phyloP scores from a whole-genome alignment of 2,113 vertebrate species.

The Phainopepla nitens region DNA sequence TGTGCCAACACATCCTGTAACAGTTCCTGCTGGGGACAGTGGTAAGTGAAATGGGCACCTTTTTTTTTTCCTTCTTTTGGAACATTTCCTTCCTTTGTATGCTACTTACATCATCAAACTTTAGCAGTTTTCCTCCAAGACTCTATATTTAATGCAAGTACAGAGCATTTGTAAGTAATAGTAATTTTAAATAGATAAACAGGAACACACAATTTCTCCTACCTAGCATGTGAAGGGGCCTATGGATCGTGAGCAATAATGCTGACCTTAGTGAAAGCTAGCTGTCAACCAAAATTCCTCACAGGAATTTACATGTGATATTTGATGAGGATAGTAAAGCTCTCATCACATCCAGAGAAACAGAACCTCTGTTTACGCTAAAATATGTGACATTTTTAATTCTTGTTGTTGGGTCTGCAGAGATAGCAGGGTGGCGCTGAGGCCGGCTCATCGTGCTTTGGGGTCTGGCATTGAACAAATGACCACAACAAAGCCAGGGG shows the following conservation, averaged over 20 bases:
- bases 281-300: not conserved
- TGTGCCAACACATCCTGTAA: slow-evolving; percentile 84
- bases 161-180: not conserved
- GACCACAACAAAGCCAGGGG: not conserved
- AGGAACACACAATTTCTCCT: not conserved
- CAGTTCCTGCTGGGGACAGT: slow-evolving; percentile 84
- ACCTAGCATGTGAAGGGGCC: not conserved
- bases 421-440: not conserved
- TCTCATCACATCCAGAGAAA: not conserved
- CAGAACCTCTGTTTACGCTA: not conserved
- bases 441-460: not conserved
- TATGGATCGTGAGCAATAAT: not conserved
- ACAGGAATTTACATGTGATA: not conserved
- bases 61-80: not conserved
- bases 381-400: not conserved
- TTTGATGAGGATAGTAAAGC: not conserved
- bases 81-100: not conserved
- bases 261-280: not conserved
- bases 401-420: not conserved
- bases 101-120: not conserved
- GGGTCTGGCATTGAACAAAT: fast-evolving
- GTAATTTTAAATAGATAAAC: not conserved
- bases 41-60: slow-evolving; percentile 74
- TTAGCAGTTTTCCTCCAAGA: not conserved
- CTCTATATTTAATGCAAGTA: not conserved